Conservation (phyloP, 1,140 invertebrate species). For the Conus ventricosus region DNA sequence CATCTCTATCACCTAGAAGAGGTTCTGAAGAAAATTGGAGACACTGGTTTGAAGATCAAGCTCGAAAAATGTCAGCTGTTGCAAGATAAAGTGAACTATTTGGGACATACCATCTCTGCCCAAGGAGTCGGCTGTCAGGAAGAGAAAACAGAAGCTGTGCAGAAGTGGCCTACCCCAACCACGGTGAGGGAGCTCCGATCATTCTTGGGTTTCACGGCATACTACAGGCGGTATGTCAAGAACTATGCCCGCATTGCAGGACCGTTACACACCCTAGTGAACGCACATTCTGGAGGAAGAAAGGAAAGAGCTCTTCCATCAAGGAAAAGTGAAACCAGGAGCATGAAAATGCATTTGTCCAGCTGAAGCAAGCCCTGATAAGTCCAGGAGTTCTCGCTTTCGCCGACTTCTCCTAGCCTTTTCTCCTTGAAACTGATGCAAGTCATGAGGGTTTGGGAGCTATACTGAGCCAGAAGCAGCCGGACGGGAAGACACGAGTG, state of each 20-base stretch:
- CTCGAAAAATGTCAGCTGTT: not conserved
- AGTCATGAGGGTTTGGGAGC: not conserved
- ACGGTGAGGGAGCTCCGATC: conserved; percentile 54
- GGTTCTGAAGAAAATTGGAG: conserved; percentile 8
- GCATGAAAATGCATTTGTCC: conserved; percentile 28
- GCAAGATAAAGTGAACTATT: not conserved
- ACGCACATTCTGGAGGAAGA: conserved; percentile 9
- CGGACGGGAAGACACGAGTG: not conserved
- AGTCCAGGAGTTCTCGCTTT: conserved; percentile 25
- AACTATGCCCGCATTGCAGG: conserved; percentile 45
- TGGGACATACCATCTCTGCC: conserved; percentile 18
- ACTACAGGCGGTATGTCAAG: conserved; percentile 59
- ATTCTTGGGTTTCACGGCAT: conserved; percentile 63
- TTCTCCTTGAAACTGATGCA: not conserved
- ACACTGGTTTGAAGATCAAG: not conserved
- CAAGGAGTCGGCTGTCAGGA: conserved; percentile 6
- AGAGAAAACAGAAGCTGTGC: conserved; percentile 5
- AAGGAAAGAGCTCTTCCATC: not conserved
- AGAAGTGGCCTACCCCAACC: not conserved
- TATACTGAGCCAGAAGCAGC: conserved; percentile 1
- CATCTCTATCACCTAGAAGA: conserved; percentile 30
- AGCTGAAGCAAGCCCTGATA: conserved; percentile 25
- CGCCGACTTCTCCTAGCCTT: conserved; percentile 26
- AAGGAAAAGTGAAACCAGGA: conserved; percentile 28
- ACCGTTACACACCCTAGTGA: conserved; percentile 38